Evolutionary conservation across 2,888 invertebrate species (phyloP), one percentile per base, ranked within the genome.

Genomic region (Cecidostiba fungosa): DNA sequence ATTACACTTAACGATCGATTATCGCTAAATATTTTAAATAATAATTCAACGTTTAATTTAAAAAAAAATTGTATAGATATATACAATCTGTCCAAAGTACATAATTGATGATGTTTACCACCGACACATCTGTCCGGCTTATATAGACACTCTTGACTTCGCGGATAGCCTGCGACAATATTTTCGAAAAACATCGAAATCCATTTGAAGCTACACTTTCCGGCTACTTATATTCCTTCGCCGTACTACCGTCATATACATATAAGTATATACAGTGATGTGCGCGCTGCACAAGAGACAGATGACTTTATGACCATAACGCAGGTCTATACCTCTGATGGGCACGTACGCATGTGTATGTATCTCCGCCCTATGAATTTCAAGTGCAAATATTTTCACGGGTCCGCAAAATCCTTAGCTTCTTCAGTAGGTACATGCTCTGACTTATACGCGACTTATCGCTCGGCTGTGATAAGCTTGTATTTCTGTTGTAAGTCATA

Each of bases 171-270:
- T 78, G 50, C 47, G 74, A 84, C 50, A 84, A 84, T 79, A 84
- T 84, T 79, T 66, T 78, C 0, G 26, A 32, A 36, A 59, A 84
- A 72, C 77, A 29, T 26, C 23, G 6, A 72, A 77, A 83, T 77
- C 77, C 77, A 73, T 26, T 77, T 39, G 72, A 72, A 83, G 47
- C 83, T 62, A 77, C 47, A 77, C 72, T 72, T 72, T 23, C 39
- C 26, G 23, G 80, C 72, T 72, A 23, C 1, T 12, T 12, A 19
- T 66, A 23, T 26, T 5, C 66, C 3, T 50, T 47, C 47, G 5
- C 47, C 12, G 14, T 19, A 5, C 19, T 43, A 2, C 66, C 39
- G 36, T 23, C 36, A 16, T 59, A 6, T n/a, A 59, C 23, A n/a
- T 59, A 5, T 5, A 19, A 0, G n/a, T 54, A 54, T 70, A 69